phyloP scores from a whole-genome alignment of 2,797 vertebrate genomes.

The Alauda arvensis region DNA sequence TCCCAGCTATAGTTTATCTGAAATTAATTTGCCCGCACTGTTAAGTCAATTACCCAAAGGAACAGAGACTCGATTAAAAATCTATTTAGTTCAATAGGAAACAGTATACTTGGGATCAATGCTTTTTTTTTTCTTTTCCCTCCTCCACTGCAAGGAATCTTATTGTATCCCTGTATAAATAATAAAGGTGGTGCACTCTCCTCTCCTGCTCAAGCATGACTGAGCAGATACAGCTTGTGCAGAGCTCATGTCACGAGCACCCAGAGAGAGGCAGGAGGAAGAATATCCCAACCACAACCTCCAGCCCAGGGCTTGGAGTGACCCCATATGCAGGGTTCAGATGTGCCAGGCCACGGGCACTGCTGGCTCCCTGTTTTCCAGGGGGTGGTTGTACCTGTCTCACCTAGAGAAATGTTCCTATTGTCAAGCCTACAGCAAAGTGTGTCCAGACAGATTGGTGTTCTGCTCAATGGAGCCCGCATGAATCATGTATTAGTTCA shows the following conservation, averaged over 20 bases:
- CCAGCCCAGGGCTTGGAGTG: not conserved
- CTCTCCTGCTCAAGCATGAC: constrained; percentile 45
- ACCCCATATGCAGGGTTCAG: fast-evolving
- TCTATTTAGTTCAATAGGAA: constrained; percentile 58
- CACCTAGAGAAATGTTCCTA: constrained; percentile 53
- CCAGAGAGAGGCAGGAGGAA: not conserved
- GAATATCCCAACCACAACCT: not conserved
- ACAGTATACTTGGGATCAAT: constrained; percentile 45
- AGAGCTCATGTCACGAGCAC: not conserved
- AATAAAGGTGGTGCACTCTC: constrained; percentile 35
- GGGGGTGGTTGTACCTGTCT: not conserved
- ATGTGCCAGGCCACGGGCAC: fast-evolving
- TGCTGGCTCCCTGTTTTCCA: fast-evolving
- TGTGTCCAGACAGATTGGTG: constrained; percentile 61
- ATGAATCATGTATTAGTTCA: constrained; percentile 78
- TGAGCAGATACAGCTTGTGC: constrained; percentile 30
- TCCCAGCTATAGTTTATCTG: constrained; percentile 47
- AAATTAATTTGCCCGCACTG: constrained; percentile 52
- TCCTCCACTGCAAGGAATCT: constrained; percentile 1
- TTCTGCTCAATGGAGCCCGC: constrained; percentile 66
- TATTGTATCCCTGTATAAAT: constrained; percentile 51
- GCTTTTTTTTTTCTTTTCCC: not conserved
- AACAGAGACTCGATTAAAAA: constrained; percentile 49
- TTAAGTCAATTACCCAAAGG: constrained; percentile 59
- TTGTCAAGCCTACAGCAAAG: constrained; percentile 65